phyloP scores from a whole-genome alignment of 2,888 invertebrate genomes.

The Cecidostiba fungosa region DNA sequence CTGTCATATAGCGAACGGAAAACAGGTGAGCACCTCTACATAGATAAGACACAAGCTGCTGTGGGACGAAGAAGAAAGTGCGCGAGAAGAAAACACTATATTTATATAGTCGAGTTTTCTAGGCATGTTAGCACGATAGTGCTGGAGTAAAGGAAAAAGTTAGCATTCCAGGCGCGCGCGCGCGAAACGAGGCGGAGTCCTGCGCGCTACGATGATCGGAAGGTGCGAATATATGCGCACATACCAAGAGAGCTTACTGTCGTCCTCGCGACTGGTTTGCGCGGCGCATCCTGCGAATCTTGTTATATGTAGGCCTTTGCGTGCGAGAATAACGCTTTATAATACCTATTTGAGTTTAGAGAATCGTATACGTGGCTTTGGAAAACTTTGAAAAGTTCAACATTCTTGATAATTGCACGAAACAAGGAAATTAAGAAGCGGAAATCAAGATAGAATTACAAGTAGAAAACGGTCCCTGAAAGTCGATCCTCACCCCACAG shows the following conservation, averaged over 20 bases:
- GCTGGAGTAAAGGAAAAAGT: conserved; percentile 36
- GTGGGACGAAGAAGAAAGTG: neutral
- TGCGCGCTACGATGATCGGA: conserved; percentile 14
- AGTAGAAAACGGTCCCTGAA: neutral
- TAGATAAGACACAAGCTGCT: neutral
- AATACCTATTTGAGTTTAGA: too few relatives aligned
- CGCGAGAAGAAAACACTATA: neutral
- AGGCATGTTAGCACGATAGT: neutral
- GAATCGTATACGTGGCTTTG: too few relatives aligned
- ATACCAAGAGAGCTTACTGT: neutral
- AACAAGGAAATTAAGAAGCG: neutral
- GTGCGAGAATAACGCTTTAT: neutral
- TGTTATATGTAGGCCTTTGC: neutral
- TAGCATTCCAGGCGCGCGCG: conserved; percentile 55
- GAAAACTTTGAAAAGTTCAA: too few relatives aligned
- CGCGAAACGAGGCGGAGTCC: conserved; percentile 28
- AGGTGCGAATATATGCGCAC: conserved; percentile 42
- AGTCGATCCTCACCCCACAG: neutral
- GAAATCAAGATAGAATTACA: neutral
- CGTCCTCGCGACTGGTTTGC: conserved; percentile 29
- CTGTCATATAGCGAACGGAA: neutral
- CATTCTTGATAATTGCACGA: neutral
- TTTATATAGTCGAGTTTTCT: neutral
- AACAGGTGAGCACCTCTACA: neutral
- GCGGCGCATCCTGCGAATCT: neutral